A percentile compares a stretch with the other conserved stretches of the same genome.
Evolutionary conservation across 2,113 vertebrate species (phyloP).

Genomic region (Leucosticte australis): DNA sequence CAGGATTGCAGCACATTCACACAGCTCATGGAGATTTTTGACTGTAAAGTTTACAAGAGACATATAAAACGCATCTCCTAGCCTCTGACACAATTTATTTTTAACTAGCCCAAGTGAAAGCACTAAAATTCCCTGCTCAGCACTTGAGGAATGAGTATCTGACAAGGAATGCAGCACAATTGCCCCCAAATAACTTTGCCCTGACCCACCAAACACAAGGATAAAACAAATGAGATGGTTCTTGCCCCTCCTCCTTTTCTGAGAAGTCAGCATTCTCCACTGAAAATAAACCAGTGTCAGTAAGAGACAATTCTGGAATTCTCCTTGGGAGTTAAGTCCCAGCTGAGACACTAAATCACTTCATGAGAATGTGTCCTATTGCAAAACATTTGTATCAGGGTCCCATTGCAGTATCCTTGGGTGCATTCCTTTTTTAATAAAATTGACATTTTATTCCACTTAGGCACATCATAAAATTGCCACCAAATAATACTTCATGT

Average conservation of each 20-base stretch:
- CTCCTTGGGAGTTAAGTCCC: constrained; percentile 37
- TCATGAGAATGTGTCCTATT: neutral
- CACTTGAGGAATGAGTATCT: constrained; percentile 4
- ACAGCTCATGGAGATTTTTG: constrained; percentile 43
- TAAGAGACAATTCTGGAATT: constrained; percentile 55
- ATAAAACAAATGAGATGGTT: constrained; percentile 39
- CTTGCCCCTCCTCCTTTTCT: constrained; percentile 13
- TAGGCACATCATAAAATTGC: constrained; percentile 35
- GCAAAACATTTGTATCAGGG: neutral
- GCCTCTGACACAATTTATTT: neutral
- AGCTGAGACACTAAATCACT: constrained; percentile 21
- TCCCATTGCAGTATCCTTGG: neutral
- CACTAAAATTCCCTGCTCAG: neutral
- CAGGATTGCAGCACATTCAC: constrained; percentile 1
- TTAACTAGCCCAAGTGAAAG: neutral
- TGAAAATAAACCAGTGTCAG: constrained; percentile 45
- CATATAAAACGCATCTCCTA: constrained; percentile 17
- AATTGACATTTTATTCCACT: constrained; percentile 20
- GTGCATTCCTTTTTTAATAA: constrained; percentile 27
- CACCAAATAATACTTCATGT: neutral
- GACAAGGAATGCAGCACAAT: constrained; percentile 29
- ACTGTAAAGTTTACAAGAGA: constrained; percentile 32
- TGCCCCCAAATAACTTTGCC: constrained; percentile 33
- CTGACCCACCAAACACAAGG: constrained; percentile 30
- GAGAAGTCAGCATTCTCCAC: constrained; percentile 64